phyloP scores from a whole-genome alignment of 2,113 vertebrate species.

The Proterorhinus semilunaris region DNA sequence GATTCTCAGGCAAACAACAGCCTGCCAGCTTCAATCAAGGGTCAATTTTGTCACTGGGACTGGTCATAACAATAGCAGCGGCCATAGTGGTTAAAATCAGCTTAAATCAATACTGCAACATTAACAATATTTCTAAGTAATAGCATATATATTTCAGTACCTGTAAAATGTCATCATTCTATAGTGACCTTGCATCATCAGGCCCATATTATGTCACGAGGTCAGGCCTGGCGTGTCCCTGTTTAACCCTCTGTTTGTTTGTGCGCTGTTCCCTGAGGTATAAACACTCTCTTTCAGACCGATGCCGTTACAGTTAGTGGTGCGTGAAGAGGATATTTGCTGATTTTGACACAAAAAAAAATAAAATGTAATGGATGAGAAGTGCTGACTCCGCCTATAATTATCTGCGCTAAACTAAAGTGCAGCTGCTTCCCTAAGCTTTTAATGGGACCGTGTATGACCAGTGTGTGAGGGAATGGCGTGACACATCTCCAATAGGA shows the following conservation, averaged over 20 bases:
- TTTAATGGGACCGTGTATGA: background rate
- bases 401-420: slow-evolving; percentile 4
- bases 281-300: background rate
- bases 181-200: background rate
- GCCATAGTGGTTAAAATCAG: no score
- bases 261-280: background rate
- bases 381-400: background rate
- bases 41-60: no score
- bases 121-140: no score
- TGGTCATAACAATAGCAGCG: no score
- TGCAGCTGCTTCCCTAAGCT: background rate
- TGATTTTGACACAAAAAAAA: slow-evolving; percentile 1
- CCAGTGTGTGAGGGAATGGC: background rate
- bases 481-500: background rate
- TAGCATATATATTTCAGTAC: no score
- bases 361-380: slow-evolving; percentile 7
- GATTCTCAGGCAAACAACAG: no score
- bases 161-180: no score
- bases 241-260: background rate
- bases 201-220: background rate
- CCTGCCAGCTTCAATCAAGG: no score
- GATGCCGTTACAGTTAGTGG: background rate
- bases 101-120: no score
- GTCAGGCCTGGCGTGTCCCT: background rate
- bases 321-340: background rate